A percentile compares a stretch with the other conserved stretches of the same genome.
Evolutionary conservation across 2,888 invertebrate genomes (phyloP).

Genomic region (Phymatocera aterrima): DNA sequence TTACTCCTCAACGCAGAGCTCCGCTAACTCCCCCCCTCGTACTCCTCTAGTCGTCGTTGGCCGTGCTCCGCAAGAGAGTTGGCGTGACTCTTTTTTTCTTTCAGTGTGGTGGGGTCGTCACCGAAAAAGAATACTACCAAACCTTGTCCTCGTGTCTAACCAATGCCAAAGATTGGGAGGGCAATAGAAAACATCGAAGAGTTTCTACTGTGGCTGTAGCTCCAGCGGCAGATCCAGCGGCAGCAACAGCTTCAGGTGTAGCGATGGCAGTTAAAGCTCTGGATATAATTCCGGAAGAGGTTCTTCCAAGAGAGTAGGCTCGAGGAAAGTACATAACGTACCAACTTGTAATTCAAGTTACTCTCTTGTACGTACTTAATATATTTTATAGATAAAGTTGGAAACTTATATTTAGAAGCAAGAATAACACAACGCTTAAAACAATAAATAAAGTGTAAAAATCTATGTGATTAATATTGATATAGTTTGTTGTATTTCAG

Average conservation of each 20-base stretch:
- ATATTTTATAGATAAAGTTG: no score
- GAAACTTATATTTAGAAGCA: no score
- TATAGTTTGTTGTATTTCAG: no score
- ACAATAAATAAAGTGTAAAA: no score
- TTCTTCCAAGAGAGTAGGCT: not conserved
- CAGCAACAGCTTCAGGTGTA: not conserved
- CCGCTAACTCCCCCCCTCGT: no score
- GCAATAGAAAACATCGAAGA: not conserved
- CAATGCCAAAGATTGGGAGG: conserved; percentile 13
- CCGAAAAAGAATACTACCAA: not conserved
- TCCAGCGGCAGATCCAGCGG: not conserved
- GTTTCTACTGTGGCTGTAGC: not conserved
- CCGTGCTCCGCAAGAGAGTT: no score
- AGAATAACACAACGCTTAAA: no score
- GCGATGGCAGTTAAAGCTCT: not conserved
- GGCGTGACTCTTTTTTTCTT: no score
- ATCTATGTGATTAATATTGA: no score
- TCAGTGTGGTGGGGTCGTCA: not conserved
- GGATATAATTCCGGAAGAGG: not conserved
- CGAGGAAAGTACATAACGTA: not conserved
- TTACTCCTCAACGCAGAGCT: no score
- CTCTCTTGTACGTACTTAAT: no score
- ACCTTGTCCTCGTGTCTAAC: conserved; percentile 5
- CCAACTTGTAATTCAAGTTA: not conserved
- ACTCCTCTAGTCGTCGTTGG: no score